Percentiles rank a stretch among this genome's conserved stretches.
phyloP scores from a whole-genome alignment of 2,888 invertebrate genomes.

The Xanthia togata region DNA sequence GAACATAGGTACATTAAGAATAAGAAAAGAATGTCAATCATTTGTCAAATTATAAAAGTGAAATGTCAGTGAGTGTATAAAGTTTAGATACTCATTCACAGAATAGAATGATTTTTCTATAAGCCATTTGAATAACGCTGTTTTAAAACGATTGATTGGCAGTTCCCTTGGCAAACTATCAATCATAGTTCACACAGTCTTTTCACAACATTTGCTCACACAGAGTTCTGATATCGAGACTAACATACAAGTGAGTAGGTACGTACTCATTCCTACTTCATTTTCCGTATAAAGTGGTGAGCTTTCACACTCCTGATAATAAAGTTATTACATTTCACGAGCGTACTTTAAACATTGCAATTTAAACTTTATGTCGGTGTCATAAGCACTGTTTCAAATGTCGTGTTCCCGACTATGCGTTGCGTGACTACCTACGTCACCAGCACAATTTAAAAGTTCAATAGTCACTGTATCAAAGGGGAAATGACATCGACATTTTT shows the following conservation, averaged over 20 bases:
- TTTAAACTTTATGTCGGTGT: constrained; percentile 13
- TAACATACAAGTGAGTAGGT: constrained; percentile 8
- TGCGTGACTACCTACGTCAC: constrained; percentile 5
- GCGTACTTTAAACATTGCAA: not conserved
- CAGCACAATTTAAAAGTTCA: constrained; percentile 23
- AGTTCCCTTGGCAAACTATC: too few relatives aligned
- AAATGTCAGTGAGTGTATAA: too few relatives aligned
- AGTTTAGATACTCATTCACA: too few relatives aligned
- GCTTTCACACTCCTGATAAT: constrained; percentile 17
- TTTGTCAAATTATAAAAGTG: too few relatives aligned
- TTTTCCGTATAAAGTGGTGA: constrained; percentile 5
- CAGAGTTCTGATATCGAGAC: not conserved
- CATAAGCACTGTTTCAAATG: not conserved
- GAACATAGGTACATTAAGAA: too few relatives aligned
- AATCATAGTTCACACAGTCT: not conserved
- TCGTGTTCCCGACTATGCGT: not conserved
- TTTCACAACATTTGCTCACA: constrained; percentile 1
- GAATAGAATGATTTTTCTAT: too few relatives aligned
- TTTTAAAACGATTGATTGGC: too few relatives aligned
- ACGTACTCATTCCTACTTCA: constrained; percentile 7
- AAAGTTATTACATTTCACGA: constrained; percentile 19
- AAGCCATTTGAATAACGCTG: too few relatives aligned
- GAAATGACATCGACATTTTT: constrained; percentile 8
- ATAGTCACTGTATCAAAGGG: constrained; percentile 6
- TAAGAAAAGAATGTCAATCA: too few relatives aligned